Base-by-base conservation (phyloP, 2,888 invertebrate species). In the Coleophora deauratella region DNA sequence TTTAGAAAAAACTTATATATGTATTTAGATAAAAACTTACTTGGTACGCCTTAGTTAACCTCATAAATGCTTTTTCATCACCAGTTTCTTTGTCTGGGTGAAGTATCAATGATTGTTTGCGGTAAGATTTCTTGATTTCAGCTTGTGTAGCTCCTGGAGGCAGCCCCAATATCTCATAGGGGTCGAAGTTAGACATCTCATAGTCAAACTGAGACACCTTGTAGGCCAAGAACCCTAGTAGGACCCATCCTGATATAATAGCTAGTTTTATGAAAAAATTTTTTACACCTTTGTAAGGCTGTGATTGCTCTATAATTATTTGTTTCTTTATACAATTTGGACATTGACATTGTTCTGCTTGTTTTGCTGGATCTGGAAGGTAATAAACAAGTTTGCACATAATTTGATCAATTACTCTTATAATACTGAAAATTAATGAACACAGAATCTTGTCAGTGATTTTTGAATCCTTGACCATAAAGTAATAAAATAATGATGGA, bases 1-100 rank as follows among this genome's bases (percentile, higher is more conserved):
- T 21, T n/a, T n/a, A n/a, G n/a, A n/a, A n/a, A n/a, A n/a, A n/a
- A n/a, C n/a, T n/a, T n/a, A n/a, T n/a, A n/a, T n/a, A n/a, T n/a
- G n/a, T n/a, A n/a, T n/a, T n/a, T n/a, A n/a, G 6, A 21, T 21
- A 6, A 21, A 21, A 21, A 55, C 59, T 69, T 74, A 93, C 97
- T 94, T 92, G 91, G 72, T 92, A 91, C 39, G 92, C 92, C 88
- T 99, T 99, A 7, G 98, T 96, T 36, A 99, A 88, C 80, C 92
- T 95, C 96, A 99, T 98, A 70, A 99, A 99, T 46, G 94, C 94
- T 71, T 97, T 96, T 65, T 97, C 96, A 88, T 98, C 94, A 66
- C 98, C 99, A 51, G 96, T 96, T 69, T 97, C 96, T 74, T 97
- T 98, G 67, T 99, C 99, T 34, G 99, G 99, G 91, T 99, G 99